A percentile compares a stretch with the other conserved stretches of the same genome.
These are phyloP conservation scores for Xylota segnis DNA, from an alignment of 2,888 invertebrate genomes.

Conservation along the genomic window DNA sequence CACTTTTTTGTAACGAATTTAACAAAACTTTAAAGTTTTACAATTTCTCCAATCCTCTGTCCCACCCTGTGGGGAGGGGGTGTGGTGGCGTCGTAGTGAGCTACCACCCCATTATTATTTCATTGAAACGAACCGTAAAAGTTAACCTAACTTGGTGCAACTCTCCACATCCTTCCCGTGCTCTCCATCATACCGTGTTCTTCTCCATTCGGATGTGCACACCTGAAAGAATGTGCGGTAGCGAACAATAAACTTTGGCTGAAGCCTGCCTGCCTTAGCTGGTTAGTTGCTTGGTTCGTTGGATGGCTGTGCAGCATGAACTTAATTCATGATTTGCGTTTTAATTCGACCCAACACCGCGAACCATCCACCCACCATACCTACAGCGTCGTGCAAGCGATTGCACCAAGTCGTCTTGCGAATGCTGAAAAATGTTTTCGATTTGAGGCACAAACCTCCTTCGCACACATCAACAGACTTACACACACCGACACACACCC, in stretches of 20 bases:
- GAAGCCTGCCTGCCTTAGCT: slow-evolving; percentile 45
- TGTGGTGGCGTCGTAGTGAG: no score
- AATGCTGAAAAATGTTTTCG: slow-evolving; percentile 55
- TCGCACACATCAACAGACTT: background rate
- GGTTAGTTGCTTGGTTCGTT: slow-evolving; percentile 18
- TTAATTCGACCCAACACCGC: slow-evolving; percentile 61
- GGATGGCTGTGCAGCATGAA: slow-evolving; percentile 52
- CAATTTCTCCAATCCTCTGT: slow-evolving; percentile 17
- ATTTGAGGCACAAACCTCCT: slow-evolving; percentile 18
- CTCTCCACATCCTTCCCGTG: slow-evolving; percentile 23
- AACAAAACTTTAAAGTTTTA: slow-evolving; percentile 60
- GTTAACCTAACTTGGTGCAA: slow-evolving; percentile 52
- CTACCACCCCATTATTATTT: slow-evolving; percentile 46
- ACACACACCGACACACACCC: background rate
- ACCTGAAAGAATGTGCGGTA: slow-evolving; percentile 68
- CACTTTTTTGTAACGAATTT: slow-evolving; percentile 61
- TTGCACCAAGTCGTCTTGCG: slow-evolving; percentile 27
- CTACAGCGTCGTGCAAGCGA: slow-evolving; percentile 22
- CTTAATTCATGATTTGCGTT: slow-evolving; percentile 75
- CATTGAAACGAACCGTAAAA: slow-evolving; percentile 62
- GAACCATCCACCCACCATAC: background rate
- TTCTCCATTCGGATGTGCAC: slow-evolving; percentile 45
- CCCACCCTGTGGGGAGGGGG: background rate
- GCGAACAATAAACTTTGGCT: slow-evolving; percentile 65
- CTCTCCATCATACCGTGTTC: slow-evolving; percentile 8